A percentile compares a stretch with the other conserved stretches of the same genome.
Evolutionary conservation across 2,888 invertebrate species (phyloP).

Genomic region (Aleiodes leptofemur): DNA sequence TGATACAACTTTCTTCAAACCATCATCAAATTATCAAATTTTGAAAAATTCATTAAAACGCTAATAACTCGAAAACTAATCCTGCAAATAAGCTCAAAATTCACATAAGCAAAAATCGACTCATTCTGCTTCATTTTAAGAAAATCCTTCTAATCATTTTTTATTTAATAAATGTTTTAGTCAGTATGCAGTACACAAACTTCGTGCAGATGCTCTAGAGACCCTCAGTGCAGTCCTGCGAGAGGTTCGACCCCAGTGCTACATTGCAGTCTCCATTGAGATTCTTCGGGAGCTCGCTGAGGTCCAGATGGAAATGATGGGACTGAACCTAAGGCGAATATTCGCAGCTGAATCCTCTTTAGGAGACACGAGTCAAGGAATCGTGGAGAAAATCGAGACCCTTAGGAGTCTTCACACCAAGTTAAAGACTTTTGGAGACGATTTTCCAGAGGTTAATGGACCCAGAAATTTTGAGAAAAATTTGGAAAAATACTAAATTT

Average conservation of each 20-base stretch:
- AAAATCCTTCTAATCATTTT: background rate
- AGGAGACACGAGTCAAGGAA: slow-evolving; percentile 44
- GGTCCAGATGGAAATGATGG: slow-evolving; percentile 81
- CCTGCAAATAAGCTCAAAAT: too few species aligned
- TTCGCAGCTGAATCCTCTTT: slow-evolving; percentile 60
- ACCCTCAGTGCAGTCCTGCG: slow-evolving; percentile 78
- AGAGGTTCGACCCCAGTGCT: slow-evolving; percentile 78
- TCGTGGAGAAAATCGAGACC: slow-evolving; percentile 53
- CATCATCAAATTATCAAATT: too few species aligned
- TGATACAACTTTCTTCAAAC: too few species aligned
- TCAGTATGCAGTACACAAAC: slow-evolving; percentile 79
- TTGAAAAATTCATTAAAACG: too few species aligned
- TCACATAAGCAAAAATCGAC: too few species aligned
- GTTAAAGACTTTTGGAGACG: slow-evolving; percentile 54
- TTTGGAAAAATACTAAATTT: too few species aligned
- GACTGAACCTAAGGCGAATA: slow-evolving; percentile 79
- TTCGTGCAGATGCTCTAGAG: slow-evolving; percentile 79
- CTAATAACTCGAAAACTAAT: too few species aligned
- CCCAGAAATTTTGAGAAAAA: too few species aligned
- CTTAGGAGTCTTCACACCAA: slow-evolving; percentile 52
- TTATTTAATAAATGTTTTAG: slow-evolving; percentile 15
- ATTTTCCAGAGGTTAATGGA: slow-evolving; percentile 10
- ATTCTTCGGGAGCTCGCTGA: slow-evolving; percentile 78
- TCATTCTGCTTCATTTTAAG: background rate
- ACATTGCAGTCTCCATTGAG: slow-evolving; percentile 75